phyloP scores from a whole-genome alignment of 2,888 invertebrate genomes.

The Aphidoletes aphidimyza region DNA sequence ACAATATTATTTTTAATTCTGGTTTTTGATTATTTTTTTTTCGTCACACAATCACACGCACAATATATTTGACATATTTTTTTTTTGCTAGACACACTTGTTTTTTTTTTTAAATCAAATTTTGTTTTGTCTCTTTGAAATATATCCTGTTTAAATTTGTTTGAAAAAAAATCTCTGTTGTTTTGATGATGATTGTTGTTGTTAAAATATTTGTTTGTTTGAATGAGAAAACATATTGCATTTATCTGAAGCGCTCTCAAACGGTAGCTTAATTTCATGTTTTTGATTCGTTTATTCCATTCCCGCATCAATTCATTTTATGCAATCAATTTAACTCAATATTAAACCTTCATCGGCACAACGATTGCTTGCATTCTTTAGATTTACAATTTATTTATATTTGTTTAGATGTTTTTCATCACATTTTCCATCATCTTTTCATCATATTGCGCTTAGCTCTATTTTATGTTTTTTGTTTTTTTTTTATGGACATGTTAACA shows the following conservation, averaged over 20 bases:
- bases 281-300: background rate
- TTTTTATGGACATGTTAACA: too few species aligned
- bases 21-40: background rate
- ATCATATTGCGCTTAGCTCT: background rate
- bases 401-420: too few species aligned
- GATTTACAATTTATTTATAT: background rate
- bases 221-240: background rate
- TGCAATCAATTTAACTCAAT: background rate
- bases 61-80: background rate
- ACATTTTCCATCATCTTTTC: background rate
- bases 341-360: too few species aligned
- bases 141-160: background rate
- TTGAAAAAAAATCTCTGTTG: background rate
- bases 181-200: background rate
- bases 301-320: background rate
- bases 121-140: background rate
- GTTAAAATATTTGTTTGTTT: too few species aligned
- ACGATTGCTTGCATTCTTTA: too few species aligned
- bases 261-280: background rate
- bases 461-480: too few species aligned
- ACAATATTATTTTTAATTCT: background rate
- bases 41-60: background rate
- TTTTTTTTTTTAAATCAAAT: too few species aligned
- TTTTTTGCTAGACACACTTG: background rate
- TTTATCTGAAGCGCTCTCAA: constrained; percentile 9